Evolutionary conservation across 2,797 vertebrate species (phyloP).

Genomic region (Podargus strigoides): DNA sequence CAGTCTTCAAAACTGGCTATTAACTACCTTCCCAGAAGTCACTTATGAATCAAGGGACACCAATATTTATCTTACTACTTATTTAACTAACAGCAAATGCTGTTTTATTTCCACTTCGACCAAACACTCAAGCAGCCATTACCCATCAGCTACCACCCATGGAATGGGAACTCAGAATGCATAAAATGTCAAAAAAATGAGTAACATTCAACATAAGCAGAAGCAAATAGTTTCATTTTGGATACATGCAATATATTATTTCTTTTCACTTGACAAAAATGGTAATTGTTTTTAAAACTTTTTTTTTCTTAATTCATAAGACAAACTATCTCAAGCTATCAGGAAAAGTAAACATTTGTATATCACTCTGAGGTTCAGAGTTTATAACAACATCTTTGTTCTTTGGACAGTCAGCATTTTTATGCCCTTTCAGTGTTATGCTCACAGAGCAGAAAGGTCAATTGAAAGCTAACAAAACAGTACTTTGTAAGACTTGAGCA

Average conservation of each 20-base stretch:
- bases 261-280: background rate
- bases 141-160: background rate
- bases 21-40: background rate
- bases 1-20: background rate
- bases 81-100: background rate
- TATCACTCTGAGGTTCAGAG: background rate
- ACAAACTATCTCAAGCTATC: background rate
- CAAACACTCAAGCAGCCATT: background rate
- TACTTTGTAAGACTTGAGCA: background rate
- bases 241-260: background rate
- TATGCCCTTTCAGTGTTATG: background rate
- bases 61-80: background rate
- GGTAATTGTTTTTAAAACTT: background rate
- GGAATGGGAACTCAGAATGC: background rate
- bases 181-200: background rate
- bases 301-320: background rate
- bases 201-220: background rate
- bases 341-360: background rate
- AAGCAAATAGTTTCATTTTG: background rate
- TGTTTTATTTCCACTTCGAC: background rate
- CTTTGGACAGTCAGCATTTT: background rate
- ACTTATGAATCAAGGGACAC: background rate
- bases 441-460: conserved; percentile 22
- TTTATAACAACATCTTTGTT: background rate
- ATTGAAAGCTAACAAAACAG: background rate